phyloP scores from a whole-genome alignment of 2,888 invertebrate genomes.

The Nycteola revayana region DNA sequence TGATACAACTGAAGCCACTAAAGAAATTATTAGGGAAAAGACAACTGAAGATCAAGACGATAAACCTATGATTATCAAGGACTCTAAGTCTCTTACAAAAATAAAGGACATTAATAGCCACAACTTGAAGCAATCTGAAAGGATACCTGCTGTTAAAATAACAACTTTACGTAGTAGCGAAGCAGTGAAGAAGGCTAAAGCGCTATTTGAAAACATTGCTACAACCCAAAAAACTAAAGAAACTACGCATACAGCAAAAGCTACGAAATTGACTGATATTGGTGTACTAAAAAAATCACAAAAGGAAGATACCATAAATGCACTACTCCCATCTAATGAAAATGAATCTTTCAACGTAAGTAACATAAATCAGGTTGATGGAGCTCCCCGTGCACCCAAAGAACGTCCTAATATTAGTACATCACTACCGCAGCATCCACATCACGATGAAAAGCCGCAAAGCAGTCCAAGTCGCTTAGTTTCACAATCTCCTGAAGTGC shows the following conservation, averaged over 20 bases:
- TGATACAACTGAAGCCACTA: conserved; percentile 27
- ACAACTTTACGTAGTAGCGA: conserved; percentile 81
- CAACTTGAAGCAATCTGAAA: conserved; percentile 45
- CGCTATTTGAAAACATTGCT: conserved; percentile 85
- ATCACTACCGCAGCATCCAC: conserved; percentile 27
- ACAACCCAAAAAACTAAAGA: conserved; percentile 58
- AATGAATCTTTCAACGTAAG: conserved; percentile 41
- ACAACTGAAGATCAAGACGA: conserved; percentile 30
- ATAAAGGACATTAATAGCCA: conserved; percentile 42
- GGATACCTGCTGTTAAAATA: conserved; percentile 54
- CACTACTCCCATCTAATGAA: conserved; percentile 45
- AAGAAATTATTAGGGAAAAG: conserved; percentile 19
- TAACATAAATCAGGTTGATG: conserved; percentile 46
- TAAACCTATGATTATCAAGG: conserved; percentile 42
- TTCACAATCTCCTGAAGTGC: conserved; percentile 47
- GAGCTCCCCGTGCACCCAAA: conserved; percentile 21
- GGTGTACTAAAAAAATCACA: conserved; percentile 64
- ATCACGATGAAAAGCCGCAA: conserved; percentile 40
- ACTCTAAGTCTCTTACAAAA: conserved; percentile 50
- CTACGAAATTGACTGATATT: conserved; percentile 75
- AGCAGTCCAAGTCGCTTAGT: conserved; percentile 44
- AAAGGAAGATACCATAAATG: conserved; percentile 48
- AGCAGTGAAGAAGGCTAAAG: conserved; percentile 87
- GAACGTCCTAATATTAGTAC: conserved; percentile 38
- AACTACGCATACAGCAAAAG: conserved; percentile 38